Evolutionary conservation across 2,113 vertebrate genomes (phyloP).

Genomic region (Hirundichthys speculiger): DNA sequence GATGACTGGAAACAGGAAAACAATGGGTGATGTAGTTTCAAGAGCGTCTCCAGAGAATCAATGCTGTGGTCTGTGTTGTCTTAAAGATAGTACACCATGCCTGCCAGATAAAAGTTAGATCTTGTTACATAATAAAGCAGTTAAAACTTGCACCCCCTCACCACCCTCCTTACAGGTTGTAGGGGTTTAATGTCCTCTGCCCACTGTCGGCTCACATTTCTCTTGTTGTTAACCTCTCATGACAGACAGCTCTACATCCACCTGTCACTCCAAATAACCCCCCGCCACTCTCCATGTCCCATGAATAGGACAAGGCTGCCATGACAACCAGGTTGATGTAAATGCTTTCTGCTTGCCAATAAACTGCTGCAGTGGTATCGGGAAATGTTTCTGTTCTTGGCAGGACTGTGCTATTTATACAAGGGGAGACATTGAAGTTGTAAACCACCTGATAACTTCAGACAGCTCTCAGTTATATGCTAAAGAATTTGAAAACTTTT

Average conservation of each 20-base stretch:
- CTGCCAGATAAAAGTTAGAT: neutral
- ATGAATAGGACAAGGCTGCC: slow-evolving; percentile 49
- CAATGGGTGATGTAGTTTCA: no score
- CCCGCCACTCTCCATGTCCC: slow-evolving; percentile 18
- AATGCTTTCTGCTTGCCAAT: slow-evolving; percentile 29
- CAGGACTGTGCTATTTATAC: neutral
- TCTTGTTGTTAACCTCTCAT: slow-evolving; percentile 26
- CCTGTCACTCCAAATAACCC: slow-evolving; percentile 52
- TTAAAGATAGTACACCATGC: neutral
- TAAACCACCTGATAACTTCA: no score
- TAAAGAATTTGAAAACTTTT: no score
- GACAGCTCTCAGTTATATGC: no score
- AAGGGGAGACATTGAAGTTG: slow-evolving; percentile 10
- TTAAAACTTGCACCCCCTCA: neutral
- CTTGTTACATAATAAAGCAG: slow-evolving; percentile 19
- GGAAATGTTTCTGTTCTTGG: neutral
- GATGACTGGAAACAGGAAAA: neutral
- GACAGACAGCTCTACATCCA: slow-evolving; percentile 50
- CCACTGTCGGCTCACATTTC: slow-evolving; percentile 48
- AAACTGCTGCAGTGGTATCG: slow-evolving; percentile 9
- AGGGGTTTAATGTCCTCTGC: slow-evolving; percentile 15
- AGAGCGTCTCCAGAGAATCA: no score
- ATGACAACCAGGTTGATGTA: slow-evolving; percentile 52
- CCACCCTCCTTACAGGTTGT: neutral
- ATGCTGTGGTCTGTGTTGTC: no score